These are phyloP conservation scores for Sandelia bainsii DNA, from an alignment of 2,797 vertebrate genomes.

Conservation along the genomic window DNA sequence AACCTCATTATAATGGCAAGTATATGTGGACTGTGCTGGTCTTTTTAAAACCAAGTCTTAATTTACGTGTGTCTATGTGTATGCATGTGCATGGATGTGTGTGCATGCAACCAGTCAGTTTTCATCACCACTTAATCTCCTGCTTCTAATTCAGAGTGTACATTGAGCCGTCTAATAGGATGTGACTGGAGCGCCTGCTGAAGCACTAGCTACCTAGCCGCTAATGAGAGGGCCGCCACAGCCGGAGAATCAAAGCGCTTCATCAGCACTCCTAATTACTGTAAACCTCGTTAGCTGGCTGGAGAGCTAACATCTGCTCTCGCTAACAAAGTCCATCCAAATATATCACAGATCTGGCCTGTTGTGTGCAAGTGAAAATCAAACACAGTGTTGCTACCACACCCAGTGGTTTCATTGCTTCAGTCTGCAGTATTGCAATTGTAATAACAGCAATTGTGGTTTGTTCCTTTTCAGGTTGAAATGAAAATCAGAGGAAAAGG, in stretches of 20 bases:
- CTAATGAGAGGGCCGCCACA: slow-evolving; percentile 80
- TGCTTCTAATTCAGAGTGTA: slow-evolving; percentile 82
- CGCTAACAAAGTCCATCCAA: slow-evolving; percentile 55
- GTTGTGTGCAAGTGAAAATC: slow-evolving; percentile 29
- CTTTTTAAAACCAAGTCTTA: slow-evolving; percentile 32
- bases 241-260: slow-evolving; percentile 78
- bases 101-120: slow-evolving; percentile 55
- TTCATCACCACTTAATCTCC: slow-evolving; percentile 83
- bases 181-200: slow-evolving; percentile 77
- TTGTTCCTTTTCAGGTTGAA: slow-evolving; percentile 16
- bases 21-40: slow-evolving; percentile 30
- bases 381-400: slow-evolving; percentile 40
- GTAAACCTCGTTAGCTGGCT: slow-evolving; percentile 75
- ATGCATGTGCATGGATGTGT: background rate
- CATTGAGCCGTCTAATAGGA: slow-evolving; percentile 82
- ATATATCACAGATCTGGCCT: slow-evolving; percentile 55
- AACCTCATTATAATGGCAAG: slow-evolving; percentile 59
- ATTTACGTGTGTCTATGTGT: slow-evolving; percentile 20
- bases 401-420: slow-evolving; percentile 49
- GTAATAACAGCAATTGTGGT: slow-evolving; percentile 16
- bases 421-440: slow-evolving; percentile 15
- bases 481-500: slow-evolving; percentile 25
- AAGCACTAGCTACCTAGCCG: slow-evolving; percentile 71
- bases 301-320: slow-evolving; percentile 73
- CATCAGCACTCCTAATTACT: slow-evolving; percentile 83